Evolutionary conservation across 2,113 vertebrate species (phyloP), one percentile per base, ranked within the genome.

Genomic region (Otis tarda): DNA sequence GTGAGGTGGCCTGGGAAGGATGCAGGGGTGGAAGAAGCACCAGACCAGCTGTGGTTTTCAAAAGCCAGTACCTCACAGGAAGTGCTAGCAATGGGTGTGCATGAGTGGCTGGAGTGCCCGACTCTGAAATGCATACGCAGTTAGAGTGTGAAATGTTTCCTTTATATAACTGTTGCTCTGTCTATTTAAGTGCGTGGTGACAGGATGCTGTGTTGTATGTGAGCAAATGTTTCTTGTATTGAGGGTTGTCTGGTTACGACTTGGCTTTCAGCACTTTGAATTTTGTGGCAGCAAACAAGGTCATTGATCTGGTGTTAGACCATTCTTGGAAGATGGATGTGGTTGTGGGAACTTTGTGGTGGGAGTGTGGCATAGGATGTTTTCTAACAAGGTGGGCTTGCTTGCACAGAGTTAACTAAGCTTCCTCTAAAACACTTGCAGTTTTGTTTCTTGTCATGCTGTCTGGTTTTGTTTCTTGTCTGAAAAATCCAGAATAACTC

Each of bases 91-190:
- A 87, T 81, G 81, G 45, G n/a, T n/a, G 50, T 27, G 14, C 50
- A 52, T 13, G 14, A 25, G 24, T 15, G 31, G 11, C 41, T 96
- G 37, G 55, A 96, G 45, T 68, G 37, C 33, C 41, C 98, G 28
- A 97, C 96, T 23, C 91, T 27, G 12, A 99, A 98, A 94, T 93
- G 97, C 41, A 45, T 98, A 59, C 87, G 83, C 37, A 96, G 98
- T 86, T 94, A 96, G 63, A 98, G 96, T 43, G 33, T 98, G 39
- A 98, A 97, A 95, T 97, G 93, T 93, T 35, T 57, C 25, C 67
- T 98, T 61, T 97, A 97, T 63, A 63, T 20, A 31, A 28, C 55
- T 22, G 91, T 97, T 15, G 91, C 97, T 57, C 8, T 97, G 28
- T 92, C 95, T 25, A 93, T 98, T 91, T 97, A 96, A 98, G 98